Base-by-base conservation (phyloP, 2,113 vertebrate species). In the Alosa alosa region DNA sequence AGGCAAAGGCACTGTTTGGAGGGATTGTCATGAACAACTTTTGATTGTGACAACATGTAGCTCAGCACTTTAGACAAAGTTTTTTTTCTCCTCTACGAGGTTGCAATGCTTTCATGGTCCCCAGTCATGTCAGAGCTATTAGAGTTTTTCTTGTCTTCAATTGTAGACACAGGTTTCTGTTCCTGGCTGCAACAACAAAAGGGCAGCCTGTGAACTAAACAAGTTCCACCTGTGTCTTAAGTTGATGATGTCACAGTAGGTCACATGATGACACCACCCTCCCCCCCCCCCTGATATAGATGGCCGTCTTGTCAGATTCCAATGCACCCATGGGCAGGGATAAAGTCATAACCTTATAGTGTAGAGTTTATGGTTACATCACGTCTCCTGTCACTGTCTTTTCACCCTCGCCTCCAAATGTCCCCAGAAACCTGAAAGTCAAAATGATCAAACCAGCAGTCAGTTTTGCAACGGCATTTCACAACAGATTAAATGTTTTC, bases 21-120 rank as follows among this genome's bases (percentile, higher is more conserved):
- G 96, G 95, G 96, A 93, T 94, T 91, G 88, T 93, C 90, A 92
- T 78, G 72, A 78, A 39, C 72, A 78, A 78, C 72, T 78, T 78
- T 78, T 78, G 72, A 78, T 78, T 78, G 72, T 78, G 72, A 78
- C 72, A 78, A 78, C 72, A 78, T 78, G 72, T 78, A 78, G 72
- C 31, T 78, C 72, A 78, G 72, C 72, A 78, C 72, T 78, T 78
- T 78, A 13, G 72, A 78, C 39, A 36, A 78, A 78, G 72, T 39
- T 75, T 36, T 13, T 39, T 39, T 39, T 25, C 52, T 20, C 55
- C 20, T 20, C 64, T 31, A 2, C 10, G 72, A 78, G 72, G 72
- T 25, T 78, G 72, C 31, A 78, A 41, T 41, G 72, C 72, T 39
- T 78, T 78, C 72, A 78, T 78, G 36, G 72, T 78, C 13, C 50